phyloP scores from a whole-genome alignment of 2,113 vertebrate genomes.

The Castor canadensis region DNA sequence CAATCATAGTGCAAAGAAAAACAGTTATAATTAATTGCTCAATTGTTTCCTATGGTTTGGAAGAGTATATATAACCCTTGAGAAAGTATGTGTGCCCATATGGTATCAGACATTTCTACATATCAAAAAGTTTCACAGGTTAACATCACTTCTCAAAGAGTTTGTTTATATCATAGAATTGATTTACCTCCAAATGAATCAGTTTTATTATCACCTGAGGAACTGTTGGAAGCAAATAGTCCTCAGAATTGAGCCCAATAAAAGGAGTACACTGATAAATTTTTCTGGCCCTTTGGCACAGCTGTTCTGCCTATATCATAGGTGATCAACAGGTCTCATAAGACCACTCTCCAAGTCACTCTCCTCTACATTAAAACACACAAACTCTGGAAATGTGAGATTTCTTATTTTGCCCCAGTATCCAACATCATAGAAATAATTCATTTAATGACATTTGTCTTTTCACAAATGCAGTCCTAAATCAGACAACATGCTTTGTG shows the following conservation, averaged over 20 bases:
- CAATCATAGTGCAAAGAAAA: slow-evolving; percentile 52
- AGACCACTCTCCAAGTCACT: background rate
- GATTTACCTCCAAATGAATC: slow-evolving; percentile 59
- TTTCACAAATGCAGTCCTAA: background rate
- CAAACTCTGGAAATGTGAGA: background rate
- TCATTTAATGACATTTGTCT: background rate
- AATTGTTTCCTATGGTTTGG: background rate
- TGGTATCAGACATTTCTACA: background rate
- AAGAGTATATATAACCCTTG: background rate
- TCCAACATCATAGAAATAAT: background rate
- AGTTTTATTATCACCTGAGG: slow-evolving; percentile 65
- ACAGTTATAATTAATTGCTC: slow-evolving; percentile 53
- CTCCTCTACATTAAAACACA: background rate
- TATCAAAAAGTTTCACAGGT: slow-evolving; percentile 50
- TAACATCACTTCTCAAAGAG: background rate
- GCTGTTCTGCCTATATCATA: background rate
- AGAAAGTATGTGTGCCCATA: background rate
- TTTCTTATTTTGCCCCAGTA: background rate
- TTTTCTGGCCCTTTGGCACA: slow-evolving; percentile 20
- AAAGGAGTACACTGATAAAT: slow-evolving; percentile 51
- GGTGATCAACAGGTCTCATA: background rate
- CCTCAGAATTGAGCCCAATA: slow-evolving; percentile 31
- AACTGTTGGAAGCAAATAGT: slow-evolving; percentile 32
- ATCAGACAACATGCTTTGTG: background rate
- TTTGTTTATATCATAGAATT: slow-evolving; percentile 43